Base-by-base conservation (phyloP, 2,888 invertebrate species). In the Orthosia gothica region DNA sequence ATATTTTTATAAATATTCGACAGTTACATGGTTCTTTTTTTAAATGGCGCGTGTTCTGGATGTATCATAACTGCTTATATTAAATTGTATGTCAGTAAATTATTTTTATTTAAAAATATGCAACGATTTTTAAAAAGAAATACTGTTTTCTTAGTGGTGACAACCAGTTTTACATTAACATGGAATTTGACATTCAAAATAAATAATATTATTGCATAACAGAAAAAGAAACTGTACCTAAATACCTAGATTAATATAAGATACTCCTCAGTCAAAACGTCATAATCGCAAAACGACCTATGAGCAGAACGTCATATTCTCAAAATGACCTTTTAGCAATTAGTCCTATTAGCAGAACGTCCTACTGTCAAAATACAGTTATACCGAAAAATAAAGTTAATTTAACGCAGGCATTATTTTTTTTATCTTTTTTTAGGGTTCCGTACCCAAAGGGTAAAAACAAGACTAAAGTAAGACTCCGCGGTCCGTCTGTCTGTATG, bases 71-170 rank as follows among this genome's bases (percentile, higher is more conserved):
- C 66, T 70, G 83, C 58, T 76, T 64, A 2, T 80, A 83, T 82
- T 84, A 85, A 76, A 83, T 71, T 83, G 71, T 85, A 65, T 62
- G 69, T 75, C 71, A 79, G 71, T 82, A 70, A 70, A 71, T 71
- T 77, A 66, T 76, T 74, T 76, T 74, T 45, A 65, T 65, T 66
- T 50, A 15, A 26, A 55, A 52, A 47, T 26, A 4, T 40, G 16
- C 20, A 20, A 7, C n/a, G 5, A 18, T 63, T 69, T 82, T n/a
- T 61, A 16, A 3, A 32, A 26, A 52, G 49, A 71, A 59, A 47
- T 59, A 57, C 59, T 54, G 15, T 58, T 61, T 2, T 61, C 1
- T 40, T 64, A 26, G 11, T 16, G 15, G 23, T 70, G 58, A 15
- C 77, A 72, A 64, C 47, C n/a, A 50, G 26, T 69, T 59, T 61